Evolutionary conservation across 2,113 vertebrate genomes (phyloP).

Genomic region (Rhegmatorhina hoffmannsi): DNA sequence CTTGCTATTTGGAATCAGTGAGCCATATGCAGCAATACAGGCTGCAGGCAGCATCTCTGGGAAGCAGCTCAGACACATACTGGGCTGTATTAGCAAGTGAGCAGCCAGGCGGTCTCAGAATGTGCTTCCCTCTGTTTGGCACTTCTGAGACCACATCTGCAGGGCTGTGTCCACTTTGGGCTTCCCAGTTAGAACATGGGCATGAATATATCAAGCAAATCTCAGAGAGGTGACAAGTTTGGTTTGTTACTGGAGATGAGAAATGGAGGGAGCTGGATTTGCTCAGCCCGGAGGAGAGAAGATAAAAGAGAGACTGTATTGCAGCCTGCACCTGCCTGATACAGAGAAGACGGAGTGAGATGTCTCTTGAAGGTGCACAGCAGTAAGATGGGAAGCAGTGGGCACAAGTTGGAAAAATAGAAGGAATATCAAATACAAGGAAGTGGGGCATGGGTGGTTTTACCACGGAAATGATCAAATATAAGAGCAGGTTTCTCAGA

Average conservation of each 20-base stretch:
- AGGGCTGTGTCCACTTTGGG: background rate
- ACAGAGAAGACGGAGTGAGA: background rate
- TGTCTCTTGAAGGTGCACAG: background rate
- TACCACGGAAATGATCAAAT: background rate
- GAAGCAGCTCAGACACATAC: background rate
- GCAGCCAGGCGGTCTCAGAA: background rate
- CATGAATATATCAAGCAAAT: background rate
- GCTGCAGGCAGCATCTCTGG: background rate
- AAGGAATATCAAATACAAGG: background rate
- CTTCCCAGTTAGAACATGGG: background rate
- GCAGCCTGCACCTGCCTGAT: background rate
- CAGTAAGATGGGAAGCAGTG: background rate
- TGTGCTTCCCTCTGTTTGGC: background rate
- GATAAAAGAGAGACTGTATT: background rate
- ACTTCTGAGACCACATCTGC: background rate
- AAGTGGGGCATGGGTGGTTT: accelerated
- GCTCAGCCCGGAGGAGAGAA: background rate
- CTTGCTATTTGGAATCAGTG: background rate
- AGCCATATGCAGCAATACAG: background rate
- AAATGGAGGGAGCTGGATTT: background rate
- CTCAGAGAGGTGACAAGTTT: background rate
- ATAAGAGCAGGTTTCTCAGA: background rate
- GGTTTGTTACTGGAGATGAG: background rate
- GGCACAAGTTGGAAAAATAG: background rate
- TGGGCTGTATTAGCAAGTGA: background rate